phyloP scores from a whole-genome alignment of 37 sponge, comb jelly and placozoan species.

The Cliona cf. orientalis region DNA sequence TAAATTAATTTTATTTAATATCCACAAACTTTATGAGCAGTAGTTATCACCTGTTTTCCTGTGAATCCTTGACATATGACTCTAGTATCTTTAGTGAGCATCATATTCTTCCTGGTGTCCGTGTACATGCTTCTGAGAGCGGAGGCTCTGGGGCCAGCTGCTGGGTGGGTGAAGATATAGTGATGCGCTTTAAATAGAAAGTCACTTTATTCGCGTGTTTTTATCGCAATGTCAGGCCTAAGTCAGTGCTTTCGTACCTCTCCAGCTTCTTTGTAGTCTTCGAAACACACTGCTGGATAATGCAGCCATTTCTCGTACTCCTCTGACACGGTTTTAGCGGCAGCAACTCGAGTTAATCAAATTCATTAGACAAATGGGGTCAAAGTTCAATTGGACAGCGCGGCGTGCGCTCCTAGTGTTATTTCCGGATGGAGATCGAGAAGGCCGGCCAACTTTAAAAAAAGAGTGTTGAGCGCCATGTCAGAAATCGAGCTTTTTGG shows the following conservation, averaged over 20 bases:
- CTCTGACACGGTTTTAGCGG: too few species aligned
- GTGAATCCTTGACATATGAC: conserved; percentile 99
- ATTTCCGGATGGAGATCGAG: too few species aligned
- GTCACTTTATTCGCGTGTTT: background rate
- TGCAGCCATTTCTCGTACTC: conserved; percentile 13
- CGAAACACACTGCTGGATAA: background rate
- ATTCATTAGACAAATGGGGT: too few species aligned
- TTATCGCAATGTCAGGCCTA: background rate
- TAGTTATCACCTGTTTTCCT: conserved; percentile 89
- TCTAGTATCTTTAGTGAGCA: conserved; percentile 82
- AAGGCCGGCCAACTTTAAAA: background rate
- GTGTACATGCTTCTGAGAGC: conserved; percentile 14
- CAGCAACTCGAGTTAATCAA: too few species aligned
- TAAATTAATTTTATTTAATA: too few species aligned
- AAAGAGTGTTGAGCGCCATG: background rate
- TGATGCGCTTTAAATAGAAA: conserved; percentile 37
- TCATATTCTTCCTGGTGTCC: conserved; percentile 71
- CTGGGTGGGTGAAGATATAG: background rate
- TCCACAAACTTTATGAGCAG: background rate
- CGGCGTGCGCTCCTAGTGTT: too few species aligned
- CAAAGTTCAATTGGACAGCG: too few species aligned
- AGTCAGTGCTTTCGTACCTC: conserved; percentile 16
- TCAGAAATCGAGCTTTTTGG: too few species aligned
- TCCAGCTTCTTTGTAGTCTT: conserved; percentile 6
- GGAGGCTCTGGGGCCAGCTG: background rate